phyloP scores from a whole-genome alignment of 2,113 vertebrate species.

The Boulengeromyrus knoepffleri region DNA sequence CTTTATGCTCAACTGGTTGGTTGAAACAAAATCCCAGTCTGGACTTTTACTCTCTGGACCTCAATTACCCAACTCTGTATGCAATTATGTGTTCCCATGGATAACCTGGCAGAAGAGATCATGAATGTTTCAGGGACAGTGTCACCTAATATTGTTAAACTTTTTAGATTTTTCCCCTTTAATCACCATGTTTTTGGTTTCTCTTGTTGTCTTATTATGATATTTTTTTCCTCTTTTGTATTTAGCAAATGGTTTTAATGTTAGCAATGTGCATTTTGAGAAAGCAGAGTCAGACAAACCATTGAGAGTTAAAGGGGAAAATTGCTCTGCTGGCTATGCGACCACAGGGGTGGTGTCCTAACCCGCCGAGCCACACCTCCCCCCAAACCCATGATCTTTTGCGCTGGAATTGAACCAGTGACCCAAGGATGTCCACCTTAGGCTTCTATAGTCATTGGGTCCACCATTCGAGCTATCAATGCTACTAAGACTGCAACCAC shows the following conservation, averaged over 20 bases:
- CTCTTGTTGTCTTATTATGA: too few species aligned
- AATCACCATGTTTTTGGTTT: not conserved
- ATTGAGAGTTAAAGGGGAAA: not conserved
- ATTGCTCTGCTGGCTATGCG: not conserved
- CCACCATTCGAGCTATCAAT: not conserved
- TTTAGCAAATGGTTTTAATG: not conserved
- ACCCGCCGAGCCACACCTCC: not conserved
- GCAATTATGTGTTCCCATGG: not conserved
- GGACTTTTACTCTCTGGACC: too few species aligned
- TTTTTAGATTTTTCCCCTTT: not conserved
- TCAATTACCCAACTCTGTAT: not conserved
- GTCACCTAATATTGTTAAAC: not conserved
- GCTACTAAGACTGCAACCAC: not conserved
- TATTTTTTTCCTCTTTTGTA: not conserved
- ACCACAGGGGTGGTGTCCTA: not conserved
- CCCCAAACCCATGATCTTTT: not conserved
- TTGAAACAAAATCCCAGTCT: too few species aligned
- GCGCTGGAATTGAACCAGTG: not conserved
- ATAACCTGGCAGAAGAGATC: not conserved
- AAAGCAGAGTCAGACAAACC: not conserved
- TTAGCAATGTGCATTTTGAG: not conserved
- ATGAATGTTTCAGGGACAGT: not conserved
- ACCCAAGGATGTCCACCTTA: not conserved
- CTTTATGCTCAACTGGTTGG: too few species aligned
- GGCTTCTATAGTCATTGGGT: not conserved